Conservation (phyloP, 2,888 invertebrate species). For the Gryllus longicercus region DNA sequence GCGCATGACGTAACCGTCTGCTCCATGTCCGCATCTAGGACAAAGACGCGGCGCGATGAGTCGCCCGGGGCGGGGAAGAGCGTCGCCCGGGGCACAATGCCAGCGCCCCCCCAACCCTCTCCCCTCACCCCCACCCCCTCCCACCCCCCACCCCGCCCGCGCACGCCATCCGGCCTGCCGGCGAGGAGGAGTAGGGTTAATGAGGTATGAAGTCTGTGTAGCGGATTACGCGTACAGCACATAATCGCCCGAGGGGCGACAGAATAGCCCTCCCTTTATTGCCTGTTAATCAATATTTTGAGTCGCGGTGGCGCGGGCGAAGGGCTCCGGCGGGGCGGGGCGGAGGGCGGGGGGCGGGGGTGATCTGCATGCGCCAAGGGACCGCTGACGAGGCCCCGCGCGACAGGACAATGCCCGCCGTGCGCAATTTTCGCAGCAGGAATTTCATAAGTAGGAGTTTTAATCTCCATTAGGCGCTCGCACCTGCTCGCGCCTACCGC, state of each 20-base stretch:
- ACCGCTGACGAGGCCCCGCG: neutral
- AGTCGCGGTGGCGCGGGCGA: constrained; percentile 18
- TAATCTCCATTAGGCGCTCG: neutral
- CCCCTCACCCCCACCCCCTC: no score
- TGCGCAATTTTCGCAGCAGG: constrained; percentile 1
- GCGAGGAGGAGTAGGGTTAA: constrained; percentile 32
- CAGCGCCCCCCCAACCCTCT: neutral
- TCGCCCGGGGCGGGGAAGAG: neutral
- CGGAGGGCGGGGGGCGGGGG: neutral
- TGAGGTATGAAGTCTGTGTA: constrained; percentile 37
- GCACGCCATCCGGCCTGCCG: neutral
- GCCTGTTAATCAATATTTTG: constrained; percentile 36
- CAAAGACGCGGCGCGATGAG: neutral
- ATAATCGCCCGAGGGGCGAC: constrained; percentile 36
- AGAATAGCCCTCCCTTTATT: constrained; percentile 36
- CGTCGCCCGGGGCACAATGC: neutral
- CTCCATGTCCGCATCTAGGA: constrained; percentile 18
- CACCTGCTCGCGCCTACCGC: neutral
- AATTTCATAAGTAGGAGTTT: neutral
- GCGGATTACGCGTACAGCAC: constrained; percentile 36
- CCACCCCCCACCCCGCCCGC: no score
- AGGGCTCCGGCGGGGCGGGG: neutral
- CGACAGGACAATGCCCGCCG: neutral
- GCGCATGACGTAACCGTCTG: constrained; percentile 21
- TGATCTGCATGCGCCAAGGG: neutral